Evolutionary conservation across 1,140 invertebrate genomes (phyloP).

Genomic region (Marisa cornuarietis): DNA sequence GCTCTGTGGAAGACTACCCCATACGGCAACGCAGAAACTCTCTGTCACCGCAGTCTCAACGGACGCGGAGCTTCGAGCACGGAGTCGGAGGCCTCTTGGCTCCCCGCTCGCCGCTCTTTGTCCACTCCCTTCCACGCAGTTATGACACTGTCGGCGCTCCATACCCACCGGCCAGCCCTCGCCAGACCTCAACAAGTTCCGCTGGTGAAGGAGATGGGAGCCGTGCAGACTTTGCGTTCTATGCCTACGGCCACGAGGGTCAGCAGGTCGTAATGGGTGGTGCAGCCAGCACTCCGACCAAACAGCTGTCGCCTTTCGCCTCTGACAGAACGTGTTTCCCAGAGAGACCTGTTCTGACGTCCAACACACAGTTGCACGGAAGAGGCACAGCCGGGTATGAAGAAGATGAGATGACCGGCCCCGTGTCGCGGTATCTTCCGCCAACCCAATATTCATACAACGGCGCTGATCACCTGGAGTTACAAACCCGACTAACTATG

Average conservation of each 20-base stretch:
- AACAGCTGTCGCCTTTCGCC: neutral
- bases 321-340: constrained; percentile 2
- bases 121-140: neutral
- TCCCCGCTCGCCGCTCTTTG: neutral
- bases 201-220: neutral
- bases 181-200: neutral
- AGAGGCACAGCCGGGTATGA: neutral
- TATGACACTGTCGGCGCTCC: neutral
- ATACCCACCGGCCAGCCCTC: constrained; percentile 8
- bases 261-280: neutral
- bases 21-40: constrained; percentile 4
- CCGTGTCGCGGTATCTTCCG: too few species aligned
- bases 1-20: neutral
- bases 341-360: neutral
- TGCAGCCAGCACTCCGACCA: neutral
- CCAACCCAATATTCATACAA: too few species aligned
- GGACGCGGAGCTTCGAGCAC: constrained; percentile 3
- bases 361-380: too few species aligned
- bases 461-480: too few species aligned
- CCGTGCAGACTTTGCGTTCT: neutral
- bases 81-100: neutral
- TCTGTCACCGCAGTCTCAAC: constrained; percentile 9
- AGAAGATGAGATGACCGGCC: too few species aligned
- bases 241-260: too few species aligned
- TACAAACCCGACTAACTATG: too few species aligned